Percentiles rank a stretch among this genome's conserved stretches.
These are phyloP conservation scores for Eutrigla gurnardus DNA, from an alignment of 2,797 vertebrate species.

Conservation along the genomic window DNA sequence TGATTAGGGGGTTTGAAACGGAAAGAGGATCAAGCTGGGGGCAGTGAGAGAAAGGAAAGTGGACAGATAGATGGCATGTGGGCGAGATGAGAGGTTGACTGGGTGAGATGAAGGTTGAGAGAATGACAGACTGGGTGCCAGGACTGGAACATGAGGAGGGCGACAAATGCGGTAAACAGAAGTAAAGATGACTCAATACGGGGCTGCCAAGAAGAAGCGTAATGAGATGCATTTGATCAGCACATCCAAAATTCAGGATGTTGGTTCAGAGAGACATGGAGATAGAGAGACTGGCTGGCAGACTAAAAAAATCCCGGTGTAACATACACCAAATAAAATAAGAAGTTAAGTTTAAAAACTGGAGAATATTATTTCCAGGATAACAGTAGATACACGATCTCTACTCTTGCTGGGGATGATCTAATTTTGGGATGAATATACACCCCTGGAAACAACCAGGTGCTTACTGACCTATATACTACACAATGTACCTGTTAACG, in stretches of 20 bases:
- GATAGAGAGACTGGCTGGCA: slow-evolving; percentile 32
- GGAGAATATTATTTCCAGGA: slow-evolving; percentile 3
- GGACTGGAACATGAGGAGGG: slow-evolving; percentile 46
- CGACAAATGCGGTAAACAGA: slow-evolving; percentile 60
- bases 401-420: neutral
- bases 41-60: slow-evolving; percentile 28
- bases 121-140: slow-evolving; percentile 54
- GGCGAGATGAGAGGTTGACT: slow-evolving; percentile 44
- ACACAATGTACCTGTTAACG: neutral
- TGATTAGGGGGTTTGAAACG: slow-evolving; percentile 62
- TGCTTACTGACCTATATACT: neutral
- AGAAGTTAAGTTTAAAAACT: neutral
- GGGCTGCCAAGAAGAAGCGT: slow-evolving; percentile 59
- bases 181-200: slow-evolving; percentile 43
- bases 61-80: slow-evolving; percentile 38
- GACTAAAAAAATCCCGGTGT: slow-evolving; percentile 29
- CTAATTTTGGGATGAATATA: slow-evolving; percentile 1
- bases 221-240: slow-evolving; percentile 64
- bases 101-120: slow-evolving; percentile 41
- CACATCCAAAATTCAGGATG: slow-evolving; percentile 45
- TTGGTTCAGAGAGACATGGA: slow-evolving; percentile 49
- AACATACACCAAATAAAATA: slow-evolving; percentile 1
- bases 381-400: neutral
- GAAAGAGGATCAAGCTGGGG: slow-evolving; percentile 27
- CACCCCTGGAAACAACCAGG: neutral